Base-by-base conservation (phyloP, 2,113 vertebrate species). In the Sigmodon hispidus region DNA sequence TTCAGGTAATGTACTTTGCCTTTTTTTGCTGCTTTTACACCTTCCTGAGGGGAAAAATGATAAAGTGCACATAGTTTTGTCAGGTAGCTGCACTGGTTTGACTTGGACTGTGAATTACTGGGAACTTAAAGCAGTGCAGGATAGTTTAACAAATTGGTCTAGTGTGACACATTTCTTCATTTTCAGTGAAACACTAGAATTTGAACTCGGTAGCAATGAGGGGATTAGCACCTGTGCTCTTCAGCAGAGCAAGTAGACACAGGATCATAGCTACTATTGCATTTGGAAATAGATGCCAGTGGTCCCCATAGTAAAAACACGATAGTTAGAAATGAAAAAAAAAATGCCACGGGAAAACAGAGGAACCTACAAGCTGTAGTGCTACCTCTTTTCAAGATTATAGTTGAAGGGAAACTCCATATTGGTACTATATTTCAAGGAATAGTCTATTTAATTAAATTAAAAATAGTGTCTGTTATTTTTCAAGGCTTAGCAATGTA, bases 401-500 rank as follows among this genome's bases (percentile, higher is more conserved):
- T 7, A 40, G 52, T 6, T 7, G 55, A 76, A 86, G 3, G 57
- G 22, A n/a, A 22, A 8, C 24, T 55, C n/a, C 50, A 22, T 40
- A 73, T 50, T 45, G 7, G 31, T 70, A 70, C 50, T 63, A 40
- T 6, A 31, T 72, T 94, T 83, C 69, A 93, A 87, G 34, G 61
- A 43, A 36, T 2, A 59, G 31, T 93, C 45, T 90, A 36, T 86
- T 90, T 43, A 86, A 1, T 72, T 70, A 91, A 94, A 79, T 87
- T 31, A 34, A 77, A 76, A 48, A 31, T 1, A 94, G 40, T 34
- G 5, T 67, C 45, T 85, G 22, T 50, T 52, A 80, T 45, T 43
- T 52, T 57, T 91, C 59, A 89, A 19, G 75, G 8, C 21, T 96
- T 89, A 79, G 67, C 55, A 72, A 95, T 73, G 61, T 16, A 26